Evolutionary conservation across 2,888 invertebrate genomes (phyloP).

Genomic region (Brenthis daphne): DNA sequence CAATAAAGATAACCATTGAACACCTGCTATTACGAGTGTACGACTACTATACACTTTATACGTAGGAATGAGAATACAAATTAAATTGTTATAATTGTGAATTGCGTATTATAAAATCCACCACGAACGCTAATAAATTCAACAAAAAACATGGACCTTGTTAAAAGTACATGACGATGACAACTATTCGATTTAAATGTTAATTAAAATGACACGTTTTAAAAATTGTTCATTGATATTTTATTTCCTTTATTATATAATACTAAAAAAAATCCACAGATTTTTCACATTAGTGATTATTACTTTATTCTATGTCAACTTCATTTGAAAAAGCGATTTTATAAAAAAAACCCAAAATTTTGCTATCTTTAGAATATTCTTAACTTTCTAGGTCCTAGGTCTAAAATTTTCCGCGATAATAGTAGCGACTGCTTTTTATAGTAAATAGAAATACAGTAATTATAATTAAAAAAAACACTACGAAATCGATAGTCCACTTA

Average conservation of each 20-base stretch:
- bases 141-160: slow-evolving; percentile 1
- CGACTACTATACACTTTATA: slow-evolving; percentile 1
- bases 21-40: background rate
- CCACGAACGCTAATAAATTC: background rate
- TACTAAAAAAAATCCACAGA: too few species aligned
- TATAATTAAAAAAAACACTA: too few species aligned
- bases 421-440: too few species aligned
- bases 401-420: too few species aligned
- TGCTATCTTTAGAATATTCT: too few species aligned
- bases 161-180: slow-evolving; percentile 2
- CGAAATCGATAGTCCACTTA: too few species aligned
- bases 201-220: slow-evolving; percentile 7
- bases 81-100: slow-evolving; percentile 7
- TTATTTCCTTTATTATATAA: background rate
- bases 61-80: background rate
- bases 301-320: too few species aligned
- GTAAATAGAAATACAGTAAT: too few species aligned
- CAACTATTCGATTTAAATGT: slow-evolving; percentile 1
- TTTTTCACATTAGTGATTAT: too few species aligned
- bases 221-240: slow-evolving; percentile 3
- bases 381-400: too few species aligned
- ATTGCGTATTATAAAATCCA: slow-evolving; percentile 5
- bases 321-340: background rate
- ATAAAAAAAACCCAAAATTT: background rate
- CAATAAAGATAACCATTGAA: background rate